Conservation (phyloP, 2,113 vertebrate genomes). For the Colius striatus region DNA sequence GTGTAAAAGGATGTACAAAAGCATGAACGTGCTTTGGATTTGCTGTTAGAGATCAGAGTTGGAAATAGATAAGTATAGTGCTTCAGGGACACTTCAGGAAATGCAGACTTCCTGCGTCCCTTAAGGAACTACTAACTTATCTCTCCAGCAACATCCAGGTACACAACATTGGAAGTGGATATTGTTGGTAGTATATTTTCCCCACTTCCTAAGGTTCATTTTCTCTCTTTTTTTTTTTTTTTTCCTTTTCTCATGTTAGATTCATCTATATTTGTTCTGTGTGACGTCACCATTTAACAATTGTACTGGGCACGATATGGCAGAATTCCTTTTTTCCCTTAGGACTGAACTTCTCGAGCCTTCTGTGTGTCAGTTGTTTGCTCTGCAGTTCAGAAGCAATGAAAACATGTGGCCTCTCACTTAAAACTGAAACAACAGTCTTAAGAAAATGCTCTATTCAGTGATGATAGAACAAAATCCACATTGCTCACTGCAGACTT, state of each 20-base stretch:
- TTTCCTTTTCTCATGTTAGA: not conserved
- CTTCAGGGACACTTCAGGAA: not conserved
- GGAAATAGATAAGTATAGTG: not conserved
- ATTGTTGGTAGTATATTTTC: not conserved
- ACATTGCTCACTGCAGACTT: not conserved
- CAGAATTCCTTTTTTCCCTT: constrained; percentile 1
- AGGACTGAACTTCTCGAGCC: not conserved
- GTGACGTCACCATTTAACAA: not conserved
- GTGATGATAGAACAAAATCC: not conserved
- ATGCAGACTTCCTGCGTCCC: not conserved
- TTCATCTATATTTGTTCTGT: not conserved
- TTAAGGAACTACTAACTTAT: not conserved
- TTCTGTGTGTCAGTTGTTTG: not conserved
- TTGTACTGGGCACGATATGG: not conserved
- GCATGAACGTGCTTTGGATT: not conserved
- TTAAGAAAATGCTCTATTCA: not conserved
- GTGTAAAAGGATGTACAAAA: not conserved
- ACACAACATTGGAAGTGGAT: not conserved
- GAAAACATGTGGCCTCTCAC: not conserved
- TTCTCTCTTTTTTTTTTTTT: not conserved
- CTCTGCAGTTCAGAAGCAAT: not conserved
- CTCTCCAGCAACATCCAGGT: not conserved
- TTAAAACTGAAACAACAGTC: not conserved
- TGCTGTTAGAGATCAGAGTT: not conserved
- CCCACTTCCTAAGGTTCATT: not conserved